Percentiles rank a stretch among this genome's conserved stretches.
Conservation (phyloP, 1,140 invertebrate genomes). For the Drosophila simulans region DNA sequence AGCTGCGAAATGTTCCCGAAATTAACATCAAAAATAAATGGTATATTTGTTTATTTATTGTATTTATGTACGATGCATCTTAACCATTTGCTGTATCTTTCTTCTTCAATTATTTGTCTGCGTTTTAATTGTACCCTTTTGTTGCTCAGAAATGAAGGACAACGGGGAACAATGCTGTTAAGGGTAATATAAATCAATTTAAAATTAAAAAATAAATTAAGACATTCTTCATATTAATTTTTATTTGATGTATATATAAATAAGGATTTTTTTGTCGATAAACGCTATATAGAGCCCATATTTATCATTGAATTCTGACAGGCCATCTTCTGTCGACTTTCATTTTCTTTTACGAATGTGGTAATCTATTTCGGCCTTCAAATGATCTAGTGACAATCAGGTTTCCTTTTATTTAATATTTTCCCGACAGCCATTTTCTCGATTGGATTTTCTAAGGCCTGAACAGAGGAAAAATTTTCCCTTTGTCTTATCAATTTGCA, state of each 20-base stretch:
- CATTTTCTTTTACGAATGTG: too few species aligned
- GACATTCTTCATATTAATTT: background rate
- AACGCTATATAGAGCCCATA: background rate
- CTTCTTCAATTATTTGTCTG: constrained; percentile 15
- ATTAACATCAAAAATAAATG: background rate
- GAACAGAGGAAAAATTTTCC: constrained; percentile 8
- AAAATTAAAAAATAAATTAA: background rate
- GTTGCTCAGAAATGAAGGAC: too few species aligned
- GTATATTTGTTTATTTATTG: background rate
- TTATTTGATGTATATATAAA: background rate
- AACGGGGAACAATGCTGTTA: too few species aligned
- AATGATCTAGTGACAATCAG: constrained; percentile 39
- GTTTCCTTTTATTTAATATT: constrained; percentile 23
- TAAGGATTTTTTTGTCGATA: background rate
- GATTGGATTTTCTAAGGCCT: constrained; percentile 48
- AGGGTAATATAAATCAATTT: too few species aligned
- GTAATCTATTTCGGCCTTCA: constrained; percentile 21
- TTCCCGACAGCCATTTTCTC: constrained; percentile 38
- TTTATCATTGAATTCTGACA: too few species aligned
- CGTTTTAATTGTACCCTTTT: background rate
- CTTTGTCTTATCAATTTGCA: constrained; percentile 62
- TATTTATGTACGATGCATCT: too few species aligned
- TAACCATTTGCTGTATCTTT: background rate
- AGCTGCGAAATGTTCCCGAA: constrained; percentile 2
- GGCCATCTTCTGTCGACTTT: too few species aligned